Evolutionary conservation across 2,888 invertebrate genomes (phyloP), one percentile per base, ranked within the genome.

Genomic region (Ichneumoninae sp.): DNA sequence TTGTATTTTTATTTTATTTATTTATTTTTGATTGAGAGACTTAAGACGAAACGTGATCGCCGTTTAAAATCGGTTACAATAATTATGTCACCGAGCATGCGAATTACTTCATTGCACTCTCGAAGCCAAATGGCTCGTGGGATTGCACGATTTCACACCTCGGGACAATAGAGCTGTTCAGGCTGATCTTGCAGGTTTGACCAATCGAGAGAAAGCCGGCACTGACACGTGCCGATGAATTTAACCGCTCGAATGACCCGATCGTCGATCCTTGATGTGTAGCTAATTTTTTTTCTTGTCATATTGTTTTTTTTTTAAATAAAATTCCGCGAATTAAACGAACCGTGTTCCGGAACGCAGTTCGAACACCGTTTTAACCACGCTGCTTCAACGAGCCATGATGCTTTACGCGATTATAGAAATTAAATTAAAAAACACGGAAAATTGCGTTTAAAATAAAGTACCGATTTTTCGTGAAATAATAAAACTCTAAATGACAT

Each of bases 211-310:
- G 79, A 79, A 79, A 79, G 79, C 79, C 52, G 71, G 36, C 52
- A 3, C 52, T 65, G 71, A 52, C 19, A 22, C 30, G 50, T 26
- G 40, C 13, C 40, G 44, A 79, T 71, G 71, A 71, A 65, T 71
- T 71, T 30, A 63, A 60, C 77, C 73, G 73, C 8, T 73, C 73
- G 65, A 54, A 68, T 70, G 79, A 79, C 50, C 71, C 77, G 36
- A 50, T 36, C 19, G 63, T 33, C 44, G 66, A 74, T 74, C 74
- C 47, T 73, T 57, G 44, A 66, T n/a, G n/a, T 60, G 54, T 81
- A 70, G 70, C 76, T 6, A 22, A 40, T 70, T 81, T 81, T 70
- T 81, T 40, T 44, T 1, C 1, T 40, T 44, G 16, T 40, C 40
- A 16, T 66, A 19, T n/a, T 1, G 16, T 66, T 69, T 44, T 69